Percentiles rank a stretch among this genome's conserved stretches.
These are phyloP conservation scores for Halcyon malimbica DNA, from an alignment of 2,113 vertebrate species.

Conservation along the genomic window DNA sequence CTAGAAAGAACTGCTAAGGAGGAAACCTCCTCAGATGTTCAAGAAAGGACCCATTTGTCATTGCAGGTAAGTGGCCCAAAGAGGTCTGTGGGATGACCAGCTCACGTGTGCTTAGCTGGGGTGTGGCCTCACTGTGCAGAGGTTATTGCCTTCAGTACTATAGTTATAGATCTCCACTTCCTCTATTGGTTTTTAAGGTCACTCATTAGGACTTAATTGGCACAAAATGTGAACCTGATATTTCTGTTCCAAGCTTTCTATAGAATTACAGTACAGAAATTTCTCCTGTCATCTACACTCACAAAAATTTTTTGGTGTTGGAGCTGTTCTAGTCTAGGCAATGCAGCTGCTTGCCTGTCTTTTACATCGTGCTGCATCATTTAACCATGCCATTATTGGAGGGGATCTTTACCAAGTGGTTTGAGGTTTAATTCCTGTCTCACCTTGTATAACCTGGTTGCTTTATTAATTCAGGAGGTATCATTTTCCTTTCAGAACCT, in stretches of 20 bases:
- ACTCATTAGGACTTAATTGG: neutral
- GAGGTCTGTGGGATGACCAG: neutral
- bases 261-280: neutral
- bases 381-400: neutral
- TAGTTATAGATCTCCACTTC: neutral
- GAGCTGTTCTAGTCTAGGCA: neutral
- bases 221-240: neutral
- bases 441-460: neutral
- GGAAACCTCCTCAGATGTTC: neutral
- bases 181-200: neutral
- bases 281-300: neutral
- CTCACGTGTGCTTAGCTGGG: neutral
- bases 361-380: neutral
- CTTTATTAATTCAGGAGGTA: neutral
- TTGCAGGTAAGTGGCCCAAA: conserved; percentile 33
- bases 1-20: neutral
- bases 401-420: neutral
- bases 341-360: neutral
- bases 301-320: neutral
- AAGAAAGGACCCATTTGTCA: neutral
- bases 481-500: neutral
- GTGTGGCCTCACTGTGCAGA: neutral
- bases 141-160: neutral
- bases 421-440: neutral
- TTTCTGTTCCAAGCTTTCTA: neutral